phyloP scores from a whole-genome alignment of 2,888 invertebrate genomes.

The Stegophylla sp. region DNA sequence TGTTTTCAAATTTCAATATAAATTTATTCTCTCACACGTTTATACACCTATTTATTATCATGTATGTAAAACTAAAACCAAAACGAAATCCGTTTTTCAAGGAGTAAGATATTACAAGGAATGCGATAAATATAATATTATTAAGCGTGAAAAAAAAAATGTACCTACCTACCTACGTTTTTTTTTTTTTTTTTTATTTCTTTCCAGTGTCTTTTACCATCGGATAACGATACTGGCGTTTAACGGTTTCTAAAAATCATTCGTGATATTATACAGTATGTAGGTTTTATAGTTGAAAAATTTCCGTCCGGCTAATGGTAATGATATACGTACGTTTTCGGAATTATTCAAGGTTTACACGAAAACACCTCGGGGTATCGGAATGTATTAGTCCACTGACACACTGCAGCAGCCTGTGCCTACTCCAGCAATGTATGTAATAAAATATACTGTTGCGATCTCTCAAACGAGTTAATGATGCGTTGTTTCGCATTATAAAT shows the following conservation, averaged over 20 bases:
- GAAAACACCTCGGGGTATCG: slow-evolving; percentile 17
- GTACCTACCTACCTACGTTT: no score
- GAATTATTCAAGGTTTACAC: slow-evolving; percentile 14
- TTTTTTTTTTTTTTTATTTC: no score
- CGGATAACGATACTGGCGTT: neutral
- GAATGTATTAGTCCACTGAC: slow-evolving; percentile 44
- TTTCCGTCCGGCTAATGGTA: neutral
- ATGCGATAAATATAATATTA: no score
- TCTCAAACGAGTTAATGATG: slow-evolving; percentile 45
- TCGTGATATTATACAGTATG: neutral
- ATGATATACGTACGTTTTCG: slow-evolving; percentile 12
- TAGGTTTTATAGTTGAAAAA: slow-evolving; percentile 21
- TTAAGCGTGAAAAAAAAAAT: no score
- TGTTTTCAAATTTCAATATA: no score
- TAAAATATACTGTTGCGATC: slow-evolving; percentile 8
- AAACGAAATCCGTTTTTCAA: no score
- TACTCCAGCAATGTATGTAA: no score
- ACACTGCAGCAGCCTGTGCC: neutral
- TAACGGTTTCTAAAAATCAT: slow-evolving; percentile 4
- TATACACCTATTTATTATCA: no score
- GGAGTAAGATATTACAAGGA: no score
- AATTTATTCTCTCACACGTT: no score
- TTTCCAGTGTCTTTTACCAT: neutral
- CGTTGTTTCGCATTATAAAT: slow-evolving; percentile 33
- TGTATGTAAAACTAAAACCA: no score